Evolutionary conservation across 53 echinoderm and acorn worm species (phyloP).

Genomic region (Zoroaster sp.): DNA sequence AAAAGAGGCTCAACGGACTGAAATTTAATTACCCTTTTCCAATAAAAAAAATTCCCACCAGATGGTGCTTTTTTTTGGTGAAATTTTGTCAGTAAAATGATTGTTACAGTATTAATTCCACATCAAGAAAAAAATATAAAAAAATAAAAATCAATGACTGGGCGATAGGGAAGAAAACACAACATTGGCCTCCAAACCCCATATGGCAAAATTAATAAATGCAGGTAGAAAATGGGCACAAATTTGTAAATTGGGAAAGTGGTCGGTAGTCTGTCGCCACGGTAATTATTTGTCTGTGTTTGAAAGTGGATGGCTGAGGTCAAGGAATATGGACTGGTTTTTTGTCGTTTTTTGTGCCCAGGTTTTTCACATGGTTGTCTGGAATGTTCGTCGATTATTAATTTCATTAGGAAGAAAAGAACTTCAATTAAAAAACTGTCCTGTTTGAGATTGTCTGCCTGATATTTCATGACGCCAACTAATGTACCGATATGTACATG

Average conservation of each 20-base stretch:
- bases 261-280: conserved; percentile 35
- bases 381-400: neutral
- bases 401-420: conserved; percentile 3
- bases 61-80: conserved; percentile 41
- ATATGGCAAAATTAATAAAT: conserved; percentile 60
- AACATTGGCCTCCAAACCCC: conserved; percentile 39
- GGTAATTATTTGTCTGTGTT: conserved; percentile 22
- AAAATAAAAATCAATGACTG: conserved; percentile 43
- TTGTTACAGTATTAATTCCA: conserved; percentile 38
- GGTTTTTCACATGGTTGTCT: neutral
- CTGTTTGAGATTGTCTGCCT: neutral
- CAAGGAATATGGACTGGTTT: neutral
- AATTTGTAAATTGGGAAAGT: conserved; percentile 43
- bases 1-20: neutral
- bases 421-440: neutral
- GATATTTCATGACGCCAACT: neutral
- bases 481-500: too few relatives aligned
- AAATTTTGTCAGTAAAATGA: conserved; percentile 37
- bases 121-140: neutral
- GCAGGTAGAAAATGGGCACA: conserved; percentile 21
- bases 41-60: conserved; percentile 17
- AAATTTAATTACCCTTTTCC: conserved; percentile 49
- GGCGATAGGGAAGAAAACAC: neutral
- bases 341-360: neutral
- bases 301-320: neutral